phyloP scores from a whole-genome alignment of 2,113 vertebrate species.

The Furnarius figulus region DNA sequence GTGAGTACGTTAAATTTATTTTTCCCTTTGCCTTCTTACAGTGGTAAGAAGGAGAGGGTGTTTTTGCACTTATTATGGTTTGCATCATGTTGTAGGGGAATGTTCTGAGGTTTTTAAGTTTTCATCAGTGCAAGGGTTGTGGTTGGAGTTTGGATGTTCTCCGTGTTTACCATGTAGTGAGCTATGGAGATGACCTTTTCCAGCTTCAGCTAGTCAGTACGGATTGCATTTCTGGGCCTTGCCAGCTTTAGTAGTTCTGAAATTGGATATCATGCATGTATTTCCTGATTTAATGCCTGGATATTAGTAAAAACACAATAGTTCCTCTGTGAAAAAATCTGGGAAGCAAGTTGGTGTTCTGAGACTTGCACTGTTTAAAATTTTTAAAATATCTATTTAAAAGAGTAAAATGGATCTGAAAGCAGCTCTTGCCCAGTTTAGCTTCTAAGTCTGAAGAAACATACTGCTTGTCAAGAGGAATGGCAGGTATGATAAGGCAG shows the following conservation, averaged over 20 bases:
- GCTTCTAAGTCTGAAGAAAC: background rate
- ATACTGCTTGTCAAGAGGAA: background rate
- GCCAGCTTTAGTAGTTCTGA: slow-evolving; percentile 51
- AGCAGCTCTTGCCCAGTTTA: background rate
- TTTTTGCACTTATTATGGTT: slow-evolving; percentile 1
- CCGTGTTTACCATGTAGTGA: slow-evolving; percentile 43
- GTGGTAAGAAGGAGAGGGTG: background rate
- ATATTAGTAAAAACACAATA: background rate
- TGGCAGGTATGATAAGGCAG: background rate
- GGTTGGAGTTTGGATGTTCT: slow-evolving; percentile 37
- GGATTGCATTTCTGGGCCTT: slow-evolving; percentile 46
- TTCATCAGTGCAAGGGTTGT: slow-evolving; percentile 29
- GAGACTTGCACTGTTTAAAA: background rate
- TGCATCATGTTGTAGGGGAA: slow-evolving; percentile 26
- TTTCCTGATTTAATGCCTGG: slow-evolving; percentile 14
- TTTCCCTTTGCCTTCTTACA: background rate
- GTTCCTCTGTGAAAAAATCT: background rate
- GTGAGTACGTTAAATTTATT: background rate
- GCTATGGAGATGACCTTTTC: slow-evolving; percentile 63
- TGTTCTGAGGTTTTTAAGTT: slow-evolving; percentile 57
- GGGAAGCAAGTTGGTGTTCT: background rate
- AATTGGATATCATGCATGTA: slow-evolving; percentile 24
- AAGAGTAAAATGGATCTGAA: background rate
- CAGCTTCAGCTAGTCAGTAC: slow-evolving; percentile 18
- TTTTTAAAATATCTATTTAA: background rate